Percentiles rank a stretch among this genome's conserved stretches.
phyloP scores from a whole-genome alignment of 1,140 invertebrate species.

The Elysia chlorotica region DNA sequence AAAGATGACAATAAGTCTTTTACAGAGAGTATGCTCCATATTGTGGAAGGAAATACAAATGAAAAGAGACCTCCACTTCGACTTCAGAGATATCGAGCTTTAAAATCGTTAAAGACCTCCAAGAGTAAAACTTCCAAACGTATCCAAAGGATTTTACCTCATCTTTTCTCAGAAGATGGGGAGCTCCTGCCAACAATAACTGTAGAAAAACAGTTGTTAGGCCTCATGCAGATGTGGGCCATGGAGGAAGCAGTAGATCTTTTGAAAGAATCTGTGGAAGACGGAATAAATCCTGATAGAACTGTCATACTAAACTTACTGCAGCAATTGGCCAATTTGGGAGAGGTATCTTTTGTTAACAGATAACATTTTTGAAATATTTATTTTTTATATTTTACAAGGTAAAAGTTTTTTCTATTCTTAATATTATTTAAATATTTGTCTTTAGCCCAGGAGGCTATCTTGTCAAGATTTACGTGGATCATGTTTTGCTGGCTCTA shows the following conservation, averaged over 20 bases:
- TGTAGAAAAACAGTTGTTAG: constrained; percentile 3
- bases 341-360: background rate
- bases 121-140: background rate
- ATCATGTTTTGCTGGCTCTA: no score
- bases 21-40: background rate
- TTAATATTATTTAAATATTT: background rate
- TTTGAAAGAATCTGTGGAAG: background rate
- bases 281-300: background rate
- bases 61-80: background rate
- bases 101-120: background rate
- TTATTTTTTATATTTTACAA: background rate
- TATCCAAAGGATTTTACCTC: background rate
- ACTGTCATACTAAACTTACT: background rate
- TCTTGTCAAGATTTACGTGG: background rate
- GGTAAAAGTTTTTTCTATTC: background rate
- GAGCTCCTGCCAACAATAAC: background rate
- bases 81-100: background rate
- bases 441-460: background rate
- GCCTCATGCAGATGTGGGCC: constrained; percentile 1
- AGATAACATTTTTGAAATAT: background rate
- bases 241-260: background rate
- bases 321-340: constrained; percentile 8
- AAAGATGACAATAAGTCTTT: background rate
- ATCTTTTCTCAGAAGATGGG: background rate
- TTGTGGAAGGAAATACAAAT: no score